These are phyloP conservation scores for Lasaia peninsularis DNA, from an alignment of 1,140 invertebrate species.

Conservation along the genomic window DNA sequence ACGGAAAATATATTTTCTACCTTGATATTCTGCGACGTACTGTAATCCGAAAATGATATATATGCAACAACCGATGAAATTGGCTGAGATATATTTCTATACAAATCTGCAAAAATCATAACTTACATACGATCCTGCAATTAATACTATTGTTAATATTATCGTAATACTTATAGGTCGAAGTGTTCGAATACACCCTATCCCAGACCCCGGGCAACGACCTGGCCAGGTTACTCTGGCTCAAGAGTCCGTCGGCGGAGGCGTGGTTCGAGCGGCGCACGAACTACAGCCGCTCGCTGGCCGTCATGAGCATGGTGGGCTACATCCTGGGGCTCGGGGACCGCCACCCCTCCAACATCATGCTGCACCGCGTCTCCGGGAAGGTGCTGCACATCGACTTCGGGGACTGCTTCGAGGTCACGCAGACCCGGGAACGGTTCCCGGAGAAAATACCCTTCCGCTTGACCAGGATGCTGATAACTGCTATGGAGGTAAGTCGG, in stretches of 20 bases:
- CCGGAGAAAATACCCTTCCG: conserved; percentile 99
- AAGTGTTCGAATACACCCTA: conserved; percentile 99
- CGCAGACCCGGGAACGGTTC: conserved; percentile 99
- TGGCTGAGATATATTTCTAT: no score
- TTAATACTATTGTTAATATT: conserved; percentile 12
- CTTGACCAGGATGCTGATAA: conserved; percentile 98
- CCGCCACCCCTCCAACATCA: conserved; percentile 98
- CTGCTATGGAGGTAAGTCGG: conserved; percentile 93
- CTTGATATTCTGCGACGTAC: no score
- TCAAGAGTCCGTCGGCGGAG: conserved; percentile 98
- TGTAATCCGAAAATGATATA: no score
- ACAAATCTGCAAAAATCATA: no score
- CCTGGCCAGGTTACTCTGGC: conserved; percentile 95
- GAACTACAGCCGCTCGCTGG: conserved; percentile 98
- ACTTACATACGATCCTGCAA: neutral
- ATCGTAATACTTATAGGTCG: conserved; percentile 79
- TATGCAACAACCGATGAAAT: no score
- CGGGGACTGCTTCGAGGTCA: conserved; percentile 99
- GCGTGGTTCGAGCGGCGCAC: conserved; percentile 99
- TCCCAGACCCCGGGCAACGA: conserved; percentile 97
- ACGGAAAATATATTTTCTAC: no score
- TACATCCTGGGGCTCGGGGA: conserved; percentile 90
- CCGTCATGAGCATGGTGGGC: conserved; percentile 99
- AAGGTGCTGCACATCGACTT: conserved; percentile 99
- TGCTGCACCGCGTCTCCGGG: conserved; percentile 97